Percentiles rank a stretch among this genome's conserved stretches.
Conservation (phyloP, 2,888 invertebrate genomes). For the Agrochola lychnidis region DNA sequence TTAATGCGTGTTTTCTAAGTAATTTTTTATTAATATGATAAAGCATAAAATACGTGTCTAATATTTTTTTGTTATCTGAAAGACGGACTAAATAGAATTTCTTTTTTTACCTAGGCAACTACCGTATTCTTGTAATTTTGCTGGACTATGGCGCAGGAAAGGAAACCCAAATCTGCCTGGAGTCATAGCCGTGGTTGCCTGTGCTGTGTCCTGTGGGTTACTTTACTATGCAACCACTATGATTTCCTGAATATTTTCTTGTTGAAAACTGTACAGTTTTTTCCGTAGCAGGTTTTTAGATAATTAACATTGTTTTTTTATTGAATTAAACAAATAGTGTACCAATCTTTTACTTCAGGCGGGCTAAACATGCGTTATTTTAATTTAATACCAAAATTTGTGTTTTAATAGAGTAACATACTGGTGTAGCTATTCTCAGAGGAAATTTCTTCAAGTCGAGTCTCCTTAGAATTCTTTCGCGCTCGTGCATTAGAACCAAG, state of each 20-base stretch:
- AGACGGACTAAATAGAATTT: too few species aligned
- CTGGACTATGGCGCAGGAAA: neutral
- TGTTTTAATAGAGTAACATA: conserved; percentile 59
- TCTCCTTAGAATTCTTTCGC: conserved; percentile 73
- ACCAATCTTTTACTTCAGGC: neutral
- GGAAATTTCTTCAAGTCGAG: conserved; percentile 76
- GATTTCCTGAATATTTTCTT: conserved; percentile 3
- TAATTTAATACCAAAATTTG: too few species aligned
- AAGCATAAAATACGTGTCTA: too few species aligned
- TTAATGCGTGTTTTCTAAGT: too few species aligned
- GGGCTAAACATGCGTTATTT: neutral
- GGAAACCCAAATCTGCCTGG: neutral
- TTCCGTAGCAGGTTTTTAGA: neutral
- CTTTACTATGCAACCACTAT: neutral
- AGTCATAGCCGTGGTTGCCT: neutral
- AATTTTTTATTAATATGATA: too few species aligned
- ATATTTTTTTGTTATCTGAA: too few species aligned
- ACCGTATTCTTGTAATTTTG: neutral
- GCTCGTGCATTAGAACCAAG: conserved; percentile 71
- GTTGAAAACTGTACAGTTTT: neutral
- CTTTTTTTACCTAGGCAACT: too few species aligned
- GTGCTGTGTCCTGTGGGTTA: neutral
- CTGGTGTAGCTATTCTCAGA: conserved; percentile 81
- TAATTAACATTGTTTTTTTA: neutral
- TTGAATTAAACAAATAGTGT: neutral